Conservation (phyloP, 2,888 invertebrate genomes). For the Heterodera filipjevi region DNA sequence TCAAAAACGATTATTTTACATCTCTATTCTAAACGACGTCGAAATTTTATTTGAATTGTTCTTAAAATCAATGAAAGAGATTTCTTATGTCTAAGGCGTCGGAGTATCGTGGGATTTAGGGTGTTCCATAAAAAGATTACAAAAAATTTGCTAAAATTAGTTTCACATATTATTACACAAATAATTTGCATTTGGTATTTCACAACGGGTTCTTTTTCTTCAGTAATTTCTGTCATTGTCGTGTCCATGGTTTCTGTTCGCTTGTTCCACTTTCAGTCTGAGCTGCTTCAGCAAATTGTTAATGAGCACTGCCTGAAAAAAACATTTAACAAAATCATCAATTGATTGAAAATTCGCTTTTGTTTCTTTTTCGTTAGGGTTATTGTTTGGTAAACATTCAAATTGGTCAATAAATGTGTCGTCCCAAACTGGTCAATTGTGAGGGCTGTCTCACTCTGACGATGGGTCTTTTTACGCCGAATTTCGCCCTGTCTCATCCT, state of each 20-base stretch:
- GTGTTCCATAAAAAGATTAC: too few relatives aligned
- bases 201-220: background rate
- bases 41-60: too few relatives aligned
- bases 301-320: constrained; percentile 41
- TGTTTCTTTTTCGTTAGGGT: background rate
- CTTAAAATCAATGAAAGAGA: too few relatives aligned
- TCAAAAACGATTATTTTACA: too few relatives aligned
- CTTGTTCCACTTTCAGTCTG: constrained; percentile 36
- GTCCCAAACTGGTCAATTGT: background rate
- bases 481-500: background rate
- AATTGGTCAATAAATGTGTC: constrained; percentile 4
- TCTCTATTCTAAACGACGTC: too few relatives aligned
- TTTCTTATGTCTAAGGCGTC: too few relatives aligned
- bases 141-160: too few relatives aligned
- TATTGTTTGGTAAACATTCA: background rate
- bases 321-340: background rate
- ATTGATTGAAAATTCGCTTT: too few relatives aligned
- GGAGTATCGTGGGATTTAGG: too few relatives aligned
- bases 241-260: background rate
- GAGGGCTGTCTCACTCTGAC: background rate
- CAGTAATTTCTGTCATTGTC: background rate
- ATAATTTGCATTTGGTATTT: background rate
- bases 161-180: too few relatives aligned
- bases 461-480: constrained; percentile 14
- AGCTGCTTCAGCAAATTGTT: constrained; percentile 43